Conservation (phyloP, 2,888 invertebrate species). For the Heliconius charithonia region DNA sequence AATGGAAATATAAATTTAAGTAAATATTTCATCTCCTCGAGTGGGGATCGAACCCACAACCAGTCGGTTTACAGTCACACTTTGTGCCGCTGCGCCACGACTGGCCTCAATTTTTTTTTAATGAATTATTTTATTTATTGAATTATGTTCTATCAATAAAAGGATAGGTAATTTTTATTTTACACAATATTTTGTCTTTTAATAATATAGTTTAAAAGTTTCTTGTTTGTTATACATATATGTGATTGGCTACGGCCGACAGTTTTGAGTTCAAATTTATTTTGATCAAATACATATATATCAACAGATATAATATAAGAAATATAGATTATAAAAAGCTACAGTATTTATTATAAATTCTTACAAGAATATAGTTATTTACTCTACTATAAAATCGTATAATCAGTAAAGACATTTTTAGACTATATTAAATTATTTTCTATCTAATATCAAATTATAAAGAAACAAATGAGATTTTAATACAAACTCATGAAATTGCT, state of each 20-base stretch:
- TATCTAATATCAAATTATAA: neutral
- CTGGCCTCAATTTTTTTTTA: too few relatives aligned
- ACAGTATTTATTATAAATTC: neutral
- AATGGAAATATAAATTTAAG: too few relatives aligned
- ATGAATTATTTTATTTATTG: too few relatives aligned
- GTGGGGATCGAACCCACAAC: too few relatives aligned
- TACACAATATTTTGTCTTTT: too few relatives aligned
- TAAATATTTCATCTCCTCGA: too few relatives aligned
- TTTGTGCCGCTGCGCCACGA: too few relatives aligned
- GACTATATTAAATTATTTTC: slow-evolving; percentile 1
- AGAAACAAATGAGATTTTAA: neutral
- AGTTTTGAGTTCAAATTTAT: neutral
- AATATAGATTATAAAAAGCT: neutral
- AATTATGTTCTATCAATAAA: too few relatives aligned
- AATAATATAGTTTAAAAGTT: neutral
- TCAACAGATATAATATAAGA: neutral
- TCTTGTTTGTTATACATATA: neutral
- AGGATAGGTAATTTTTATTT: too few relatives aligned
- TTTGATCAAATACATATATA: neutral
- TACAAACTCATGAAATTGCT: neutral
- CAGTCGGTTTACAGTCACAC: too few relatives aligned
- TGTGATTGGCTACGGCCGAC: neutral
- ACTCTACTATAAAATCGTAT: neutral
- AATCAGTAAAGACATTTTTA: neutral
- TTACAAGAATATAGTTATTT: neutral